These are phyloP conservation scores for Syrista parreyssii DNA, from an alignment of 2,888 invertebrate species.

Conservation along the genomic window DNA sequence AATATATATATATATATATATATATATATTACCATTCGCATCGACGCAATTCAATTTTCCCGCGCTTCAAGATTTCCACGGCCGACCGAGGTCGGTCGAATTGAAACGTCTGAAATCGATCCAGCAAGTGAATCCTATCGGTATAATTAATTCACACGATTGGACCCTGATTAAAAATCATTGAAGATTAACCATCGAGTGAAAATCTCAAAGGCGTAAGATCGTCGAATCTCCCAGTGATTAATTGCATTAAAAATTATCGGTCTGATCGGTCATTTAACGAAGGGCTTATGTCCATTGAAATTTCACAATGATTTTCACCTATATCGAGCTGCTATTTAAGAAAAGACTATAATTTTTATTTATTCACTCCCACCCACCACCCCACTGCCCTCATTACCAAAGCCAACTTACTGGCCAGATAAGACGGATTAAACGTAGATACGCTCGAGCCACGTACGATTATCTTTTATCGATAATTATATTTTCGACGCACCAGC, in stretches of 20 bases:
- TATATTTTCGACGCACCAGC: not conserved
- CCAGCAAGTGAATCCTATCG: not conserved
- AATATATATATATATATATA: no score
- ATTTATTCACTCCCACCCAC: not conserved
- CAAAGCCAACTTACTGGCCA: not conserved
- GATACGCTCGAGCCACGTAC: not conserved
- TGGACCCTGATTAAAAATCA: not conserved
- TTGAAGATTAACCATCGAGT: not conserved
- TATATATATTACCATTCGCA: no score
- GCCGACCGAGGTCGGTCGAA: not conserved
- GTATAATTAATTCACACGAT: not conserved
- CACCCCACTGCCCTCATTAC: not conserved
- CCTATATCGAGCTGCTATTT: not conserved
- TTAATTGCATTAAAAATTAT: not conserved
- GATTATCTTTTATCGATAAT: constrained; percentile 2
- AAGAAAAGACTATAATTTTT: not conserved
- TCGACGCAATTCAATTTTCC: not conserved
- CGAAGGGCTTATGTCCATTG: not conserved
- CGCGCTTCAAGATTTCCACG: not conserved
- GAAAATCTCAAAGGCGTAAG: not conserved
- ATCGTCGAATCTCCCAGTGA: not conserved
- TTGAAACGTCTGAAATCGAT: not conserved
- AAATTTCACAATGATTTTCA: not conserved
- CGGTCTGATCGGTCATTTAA: not conserved
- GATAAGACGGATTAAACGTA: not conserved